phyloP scores from a whole-genome alignment of 92 coral and sea anemone genomes.

The Parazoanthus darwini region DNA sequence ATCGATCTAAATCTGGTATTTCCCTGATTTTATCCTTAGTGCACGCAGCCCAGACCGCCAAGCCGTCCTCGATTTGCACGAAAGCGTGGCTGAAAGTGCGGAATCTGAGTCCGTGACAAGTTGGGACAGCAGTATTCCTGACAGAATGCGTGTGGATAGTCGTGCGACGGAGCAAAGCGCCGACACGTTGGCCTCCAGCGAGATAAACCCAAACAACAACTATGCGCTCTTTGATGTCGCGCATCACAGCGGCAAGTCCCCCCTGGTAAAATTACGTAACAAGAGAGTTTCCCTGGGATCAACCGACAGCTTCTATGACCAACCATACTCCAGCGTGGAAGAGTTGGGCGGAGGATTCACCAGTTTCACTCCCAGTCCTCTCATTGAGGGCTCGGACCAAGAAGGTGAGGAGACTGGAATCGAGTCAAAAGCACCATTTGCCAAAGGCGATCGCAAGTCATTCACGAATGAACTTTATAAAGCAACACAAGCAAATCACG shows the following conservation, averaged over 20 bases:
- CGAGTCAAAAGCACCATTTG: not conserved
- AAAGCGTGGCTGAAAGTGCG: constrained; percentile 24
- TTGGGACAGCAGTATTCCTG: constrained; percentile 46
- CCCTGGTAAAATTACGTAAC: constrained; percentile 59
- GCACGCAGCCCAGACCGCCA: constrained; percentile 28
- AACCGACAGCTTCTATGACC: constrained; percentile 78
- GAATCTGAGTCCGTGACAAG: constrained; percentile 39
- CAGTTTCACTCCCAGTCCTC: constrained; percentile 79
- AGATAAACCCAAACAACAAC: constrained; percentile 9
- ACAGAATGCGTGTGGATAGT: constrained; percentile 35
- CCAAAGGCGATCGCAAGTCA: constrained; percentile 22
- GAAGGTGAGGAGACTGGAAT: constrained; percentile 21
- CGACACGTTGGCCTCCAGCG: constrained; percentile 20
- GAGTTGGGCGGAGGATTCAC: constrained; percentile 92
- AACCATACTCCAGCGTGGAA: constrained; percentile 81
- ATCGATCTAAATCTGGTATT: not conserved
- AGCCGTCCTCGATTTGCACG: constrained; percentile 38
- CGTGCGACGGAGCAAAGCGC: constrained; percentile 22
- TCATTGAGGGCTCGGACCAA: constrained; percentile 26
- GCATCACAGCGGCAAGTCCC: constrained; percentile 41
- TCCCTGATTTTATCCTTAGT: not conserved
- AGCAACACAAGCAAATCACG: constrained; percentile 3
- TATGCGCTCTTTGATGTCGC: constrained; percentile 12
- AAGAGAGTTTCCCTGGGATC: constrained; percentile 72
- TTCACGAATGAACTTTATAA: constrained; percentile 39